phyloP scores from a whole-genome alignment of 2,888 invertebrate genomes.

The Tupiocoris notatus region DNA sequence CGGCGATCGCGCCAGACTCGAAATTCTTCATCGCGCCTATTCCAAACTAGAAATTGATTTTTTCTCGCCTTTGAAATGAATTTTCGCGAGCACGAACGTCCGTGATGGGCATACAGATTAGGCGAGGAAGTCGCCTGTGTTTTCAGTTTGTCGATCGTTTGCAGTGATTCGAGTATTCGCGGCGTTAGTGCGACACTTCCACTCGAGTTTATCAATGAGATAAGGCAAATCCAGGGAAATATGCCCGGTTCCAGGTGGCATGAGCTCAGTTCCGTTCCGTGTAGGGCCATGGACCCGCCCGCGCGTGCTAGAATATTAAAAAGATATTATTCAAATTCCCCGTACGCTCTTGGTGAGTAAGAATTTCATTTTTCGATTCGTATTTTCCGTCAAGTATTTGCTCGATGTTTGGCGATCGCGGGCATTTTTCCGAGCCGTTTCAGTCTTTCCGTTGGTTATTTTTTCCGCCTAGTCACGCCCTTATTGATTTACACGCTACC shows the following conservation, averaged over 20 bases:
- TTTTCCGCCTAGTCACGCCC: no score
- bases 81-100: neutral
- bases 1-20: no score
- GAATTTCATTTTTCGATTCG: neutral
- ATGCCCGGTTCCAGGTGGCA: slow-evolving; percentile 26
- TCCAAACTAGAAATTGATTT: no score
- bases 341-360: slow-evolving; percentile 13
- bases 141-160: neutral
- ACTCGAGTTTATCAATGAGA: slow-evolving; percentile 2
- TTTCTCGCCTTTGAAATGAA: no score
- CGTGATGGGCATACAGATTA: neutral
- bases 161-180: neutral
- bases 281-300: slow-evolving; percentile 11
- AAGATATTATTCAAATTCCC: slow-evolving; percentile 21
- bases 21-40: no score
- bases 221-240: slow-evolving; percentile 7
- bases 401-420: no score
- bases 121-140: neutral
- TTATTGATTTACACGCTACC: no score
- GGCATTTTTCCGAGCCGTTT: no score
- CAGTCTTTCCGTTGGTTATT: no score
- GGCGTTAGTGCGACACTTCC: neutral
- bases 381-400: no score
- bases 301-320: neutral
- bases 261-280: slow-evolving; percentile 24